Base-by-base conservation (phyloP, 2,888 invertebrate genomes). In the Lithophane leautieri region DNA sequence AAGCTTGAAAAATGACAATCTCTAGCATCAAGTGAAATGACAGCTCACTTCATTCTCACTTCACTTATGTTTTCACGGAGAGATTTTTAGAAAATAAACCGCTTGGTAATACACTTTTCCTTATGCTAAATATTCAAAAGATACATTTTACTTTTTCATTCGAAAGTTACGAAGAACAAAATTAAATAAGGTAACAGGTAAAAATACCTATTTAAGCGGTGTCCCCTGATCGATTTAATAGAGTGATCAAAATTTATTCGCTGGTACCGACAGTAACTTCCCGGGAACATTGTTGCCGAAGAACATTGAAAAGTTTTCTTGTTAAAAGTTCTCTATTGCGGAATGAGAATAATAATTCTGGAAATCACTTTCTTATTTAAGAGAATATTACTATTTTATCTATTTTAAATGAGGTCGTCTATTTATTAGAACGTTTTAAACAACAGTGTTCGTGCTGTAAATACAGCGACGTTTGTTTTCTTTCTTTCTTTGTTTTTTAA, bases 251-350 rank as follows among this genome's bases (percentile, higher is more conserved):
- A 94, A 94, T 94, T 92, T 94, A 95, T 94, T 94, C 93, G 86
- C 90, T 90, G 89, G 91, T 92, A 91, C 92, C 92, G 91, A 92
- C 92, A 94, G 93, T 94, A 95, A 94, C 92, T 95, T 92, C 85
- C 85, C 89, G 82, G 88, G 92, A 94, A 95, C 94, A 94, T 92
- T 94, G 95, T 95, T 92, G 93, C 94, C 93, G 92, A 90, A 89
- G 94, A 93, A 94, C 93, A 94, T 92, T 93, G 93, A 85, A 92
- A 96, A 96, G 94, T 96, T 96, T 96, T 96, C 96, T 96, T 96
- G 96, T 96, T 96, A 96, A 95, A 96, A 96, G 93, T 96, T 96
- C 92, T 92, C 93, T 94, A 95, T 94, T 94, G 94, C 94, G 93
- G 93, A 95, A 95, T 95, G 95, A 93, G 95, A 94, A 95, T 95